Evolutionary conservation across 37 sponge, comb jelly and placozoan genomes (phyloP).

Genomic region (Aphrocallistes beatrix): DNA sequence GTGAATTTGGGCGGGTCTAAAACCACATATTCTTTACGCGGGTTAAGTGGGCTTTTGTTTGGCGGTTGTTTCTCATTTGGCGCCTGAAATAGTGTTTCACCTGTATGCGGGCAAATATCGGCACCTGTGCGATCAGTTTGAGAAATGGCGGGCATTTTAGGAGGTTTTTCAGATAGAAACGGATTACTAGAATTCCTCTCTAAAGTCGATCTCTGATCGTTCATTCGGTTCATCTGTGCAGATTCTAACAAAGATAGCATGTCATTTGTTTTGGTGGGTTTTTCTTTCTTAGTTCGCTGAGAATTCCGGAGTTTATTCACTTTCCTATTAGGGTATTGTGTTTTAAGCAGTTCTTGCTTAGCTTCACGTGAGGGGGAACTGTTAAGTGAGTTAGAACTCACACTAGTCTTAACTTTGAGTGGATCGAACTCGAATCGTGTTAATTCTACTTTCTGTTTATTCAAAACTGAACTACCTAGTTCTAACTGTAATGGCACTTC

Average conservation of each 20-base stretch:
- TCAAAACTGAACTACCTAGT: neutral
- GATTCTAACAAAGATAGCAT: neutral
- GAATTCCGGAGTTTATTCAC: neutral
- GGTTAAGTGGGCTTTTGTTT: neutral
- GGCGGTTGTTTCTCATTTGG: neutral
- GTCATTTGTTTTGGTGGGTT: neutral
- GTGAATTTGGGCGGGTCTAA: neutral
- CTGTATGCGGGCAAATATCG: neutral
- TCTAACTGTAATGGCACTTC: neutral
- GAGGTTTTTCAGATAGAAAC: neutral
- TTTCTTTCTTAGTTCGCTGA: neutral
- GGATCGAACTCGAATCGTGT: neutral
- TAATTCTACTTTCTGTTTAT: neutral
- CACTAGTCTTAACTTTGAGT: slow-evolving; percentile 6
- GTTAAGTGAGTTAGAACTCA: neutral
- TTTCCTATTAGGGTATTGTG: slow-evolving; percentile 11
- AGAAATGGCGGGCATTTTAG: neutral
- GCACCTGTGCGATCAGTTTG: neutral
- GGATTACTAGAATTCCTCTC: neutral
- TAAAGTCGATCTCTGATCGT: neutral
- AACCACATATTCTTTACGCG: neutral
- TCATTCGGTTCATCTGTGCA: neutral
- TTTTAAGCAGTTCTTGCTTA: neutral
- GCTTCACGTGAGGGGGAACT: neutral
- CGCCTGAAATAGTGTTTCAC: neutral